These are phyloP conservation scores for Himalopsyche tibetana DNA, from an alignment of 2,888 invertebrate genomes.

Conservation along the genomic window DNA sequence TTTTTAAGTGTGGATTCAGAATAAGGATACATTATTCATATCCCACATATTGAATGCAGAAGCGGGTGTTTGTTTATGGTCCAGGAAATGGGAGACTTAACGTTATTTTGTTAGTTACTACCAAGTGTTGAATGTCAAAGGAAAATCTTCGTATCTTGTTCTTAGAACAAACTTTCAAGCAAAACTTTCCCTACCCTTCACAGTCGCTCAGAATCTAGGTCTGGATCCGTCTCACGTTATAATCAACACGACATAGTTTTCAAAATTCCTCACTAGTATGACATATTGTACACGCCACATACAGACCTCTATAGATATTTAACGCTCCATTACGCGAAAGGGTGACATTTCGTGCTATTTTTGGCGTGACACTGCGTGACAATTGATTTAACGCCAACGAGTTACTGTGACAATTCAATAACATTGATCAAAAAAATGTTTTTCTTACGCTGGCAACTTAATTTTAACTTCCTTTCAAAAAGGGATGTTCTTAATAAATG, in stretches of 20 bases:
- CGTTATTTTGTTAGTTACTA: not conserved
- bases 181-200: not conserved
- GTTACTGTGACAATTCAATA: too few relatives aligned
- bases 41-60: too few relatives aligned
- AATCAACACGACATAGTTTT: not conserved
- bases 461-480: too few relatives aligned
- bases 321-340: not conserved
- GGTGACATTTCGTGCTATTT: not conserved
- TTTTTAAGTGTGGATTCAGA: too few relatives aligned
- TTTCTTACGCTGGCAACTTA: too few relatives aligned
- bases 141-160: not conserved
- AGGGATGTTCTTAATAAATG: too few relatives aligned
- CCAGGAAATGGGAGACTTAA: not conserved
- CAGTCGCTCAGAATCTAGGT: not conserved
- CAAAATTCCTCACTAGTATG: not conserved
- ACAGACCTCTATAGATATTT: not conserved
- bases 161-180: not conserved
- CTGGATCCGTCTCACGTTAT: not conserved
- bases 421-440: too few relatives aligned
- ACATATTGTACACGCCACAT: not conserved
- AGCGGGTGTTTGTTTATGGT: not conserved
- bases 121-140: conserved; percentile 11
- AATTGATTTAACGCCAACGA: too few relatives aligned
- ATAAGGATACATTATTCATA: too few relatives aligned
- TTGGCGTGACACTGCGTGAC: not conserved